Evolutionary conservation across 2,113 vertebrate species (phyloP), one percentile per base, ranked within the genome.

Genomic region (Cyprinus carpio): DNA sequence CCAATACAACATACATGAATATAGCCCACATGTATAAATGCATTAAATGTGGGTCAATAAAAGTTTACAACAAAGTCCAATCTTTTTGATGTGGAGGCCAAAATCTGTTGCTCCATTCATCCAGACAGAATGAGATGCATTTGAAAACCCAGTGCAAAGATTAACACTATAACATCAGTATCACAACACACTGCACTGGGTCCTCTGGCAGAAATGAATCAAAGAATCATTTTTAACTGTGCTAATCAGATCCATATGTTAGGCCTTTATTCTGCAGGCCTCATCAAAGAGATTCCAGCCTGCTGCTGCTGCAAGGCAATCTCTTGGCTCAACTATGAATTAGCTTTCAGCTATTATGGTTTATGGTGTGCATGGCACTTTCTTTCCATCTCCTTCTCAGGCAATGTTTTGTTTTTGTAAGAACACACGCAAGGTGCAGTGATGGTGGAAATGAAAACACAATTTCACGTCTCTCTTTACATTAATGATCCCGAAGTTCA

Each of bases 231-330:
- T 31, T 77, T 71, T 6, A 12, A 54, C 64, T 1, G 37, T 69
- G 29, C 29, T 89, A 90, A 92, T 86, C 49, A 80, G 23, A 51
- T 43, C 90, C 89, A 90, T 20, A 82, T 89, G 89, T 72, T 75
- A 6, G 15, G 65, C 20, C 23, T 79, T 84, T 75, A n/a, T 25
- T 40, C 81, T 20, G 16, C 34, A 9, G 43, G 46, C 43, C 29
- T 74, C 90, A 84, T 90, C 86, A 88, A 86, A 87, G 56, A 71
- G 83, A 90, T 86, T 88, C 87, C 88, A 86, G 72, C 10, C 58
- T n/a, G 77, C 60, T 31, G 54, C 62, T 71, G 46, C 62, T 71
- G 85, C 74, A 84, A 72, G 40, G 37, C 23, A 43, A 54, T 51
- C 71, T 43, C 75, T 75, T 84, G 86, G 85, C 83, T 82, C n/a